phyloP scores from a whole-genome alignment of 2,888 invertebrate genomes.

The Drosophila hawaiiensis region DNA sequence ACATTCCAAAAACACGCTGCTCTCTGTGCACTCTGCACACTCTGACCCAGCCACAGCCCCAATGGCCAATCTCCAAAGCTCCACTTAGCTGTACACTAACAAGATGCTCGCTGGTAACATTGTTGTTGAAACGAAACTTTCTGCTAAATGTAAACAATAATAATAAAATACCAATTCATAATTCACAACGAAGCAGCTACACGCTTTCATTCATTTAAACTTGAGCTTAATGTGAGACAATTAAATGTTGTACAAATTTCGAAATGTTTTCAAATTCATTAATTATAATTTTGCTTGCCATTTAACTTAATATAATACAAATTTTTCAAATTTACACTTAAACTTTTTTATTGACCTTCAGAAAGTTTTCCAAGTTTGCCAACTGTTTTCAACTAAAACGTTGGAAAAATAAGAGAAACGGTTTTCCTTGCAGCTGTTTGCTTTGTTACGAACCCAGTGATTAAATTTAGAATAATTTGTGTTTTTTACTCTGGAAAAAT shows the following conservation, averaged over 20 bases:
- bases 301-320: neutral
- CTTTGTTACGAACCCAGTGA: slow-evolving; percentile 23
- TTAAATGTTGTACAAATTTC: neutral
- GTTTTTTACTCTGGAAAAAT: slow-evolving; percentile 31
- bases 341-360: neutral
- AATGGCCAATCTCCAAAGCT: neutral
- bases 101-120: slow-evolving; percentile 51
- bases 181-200: slow-evolving; percentile 17
- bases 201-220: slow-evolving; percentile 25
- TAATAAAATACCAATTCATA: slow-evolving; percentile 26
- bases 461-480: slow-evolving; percentile 17
- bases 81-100: slow-evolving; percentile 26
- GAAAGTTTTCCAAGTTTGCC: neutral
- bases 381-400: neutral
- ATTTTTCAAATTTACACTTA: neutral
- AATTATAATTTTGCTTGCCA: neutral
- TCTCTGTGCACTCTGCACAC: neutral
- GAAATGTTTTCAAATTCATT: neutral
- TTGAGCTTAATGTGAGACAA: neutral
- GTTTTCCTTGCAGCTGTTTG: slow-evolving; percentile 14
- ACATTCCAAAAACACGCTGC: slow-evolving; percentile 30
- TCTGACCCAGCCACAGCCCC: neutral
- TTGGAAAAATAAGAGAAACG: slow-evolving; percentile 7
- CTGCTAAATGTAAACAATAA: slow-evolving; percentile 68
- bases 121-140: slow-evolving; percentile 61